These are phyloP conservation scores for Gandaritis pyraliata DNA, from an alignment of 2,888 invertebrate species.

Conservation along the genomic window DNA sequence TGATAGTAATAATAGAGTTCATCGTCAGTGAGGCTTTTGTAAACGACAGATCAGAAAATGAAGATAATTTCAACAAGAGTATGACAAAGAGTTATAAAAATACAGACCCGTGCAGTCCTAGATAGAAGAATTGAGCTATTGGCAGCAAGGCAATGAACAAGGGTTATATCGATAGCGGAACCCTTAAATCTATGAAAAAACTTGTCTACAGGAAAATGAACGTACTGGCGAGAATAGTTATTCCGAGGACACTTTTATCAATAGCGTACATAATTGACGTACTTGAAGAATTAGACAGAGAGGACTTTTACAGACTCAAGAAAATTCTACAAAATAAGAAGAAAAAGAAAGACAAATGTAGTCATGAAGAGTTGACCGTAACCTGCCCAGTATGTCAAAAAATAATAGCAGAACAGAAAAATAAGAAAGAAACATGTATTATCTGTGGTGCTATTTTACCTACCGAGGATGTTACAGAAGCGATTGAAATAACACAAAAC, in stretches of 20 bases:
- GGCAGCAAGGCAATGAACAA: slow-evolving; percentile 38
- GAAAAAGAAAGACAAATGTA: slow-evolving; percentile 25
- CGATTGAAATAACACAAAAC: not conserved
- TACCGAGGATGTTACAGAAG: not conserved
- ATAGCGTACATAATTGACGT: slow-evolving; percentile 50
- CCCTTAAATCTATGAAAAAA: not conserved
- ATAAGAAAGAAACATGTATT: slow-evolving; percentile 30
- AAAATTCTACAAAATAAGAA: slow-evolving; percentile 48
- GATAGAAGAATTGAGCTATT: slow-evolving; percentile 43
- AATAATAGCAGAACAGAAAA: slow-evolving; percentile 15
- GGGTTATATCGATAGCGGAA: not conserved
- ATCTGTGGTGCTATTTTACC: slow-evolving; percentile 26
- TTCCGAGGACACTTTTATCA: slow-evolving; percentile 50
- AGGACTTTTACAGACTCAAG: slow-evolving; percentile 55
- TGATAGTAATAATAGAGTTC: slow-evolving; percentile 48
- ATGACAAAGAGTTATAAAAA: slow-evolving; percentile 1
- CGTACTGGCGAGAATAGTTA: slow-evolving; percentile 53
- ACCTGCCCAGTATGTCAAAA: slow-evolving; percentile 22
- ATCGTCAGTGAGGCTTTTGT: slow-evolving; percentile 46
- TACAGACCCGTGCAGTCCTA: slow-evolving; percentile 51
- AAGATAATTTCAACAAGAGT: slow-evolving; percentile 7
- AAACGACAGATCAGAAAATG: slow-evolving; percentile 12
- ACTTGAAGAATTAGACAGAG: slow-evolving; percentile 54
- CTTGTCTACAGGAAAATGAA: slow-evolving; percentile 40
- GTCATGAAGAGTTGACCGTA: not conserved